Percentiles rank a stretch among this genome's conserved stretches.
phyloP scores from a whole-genome alignment of 2,888 invertebrate genomes.

The Fragum fragum region DNA sequence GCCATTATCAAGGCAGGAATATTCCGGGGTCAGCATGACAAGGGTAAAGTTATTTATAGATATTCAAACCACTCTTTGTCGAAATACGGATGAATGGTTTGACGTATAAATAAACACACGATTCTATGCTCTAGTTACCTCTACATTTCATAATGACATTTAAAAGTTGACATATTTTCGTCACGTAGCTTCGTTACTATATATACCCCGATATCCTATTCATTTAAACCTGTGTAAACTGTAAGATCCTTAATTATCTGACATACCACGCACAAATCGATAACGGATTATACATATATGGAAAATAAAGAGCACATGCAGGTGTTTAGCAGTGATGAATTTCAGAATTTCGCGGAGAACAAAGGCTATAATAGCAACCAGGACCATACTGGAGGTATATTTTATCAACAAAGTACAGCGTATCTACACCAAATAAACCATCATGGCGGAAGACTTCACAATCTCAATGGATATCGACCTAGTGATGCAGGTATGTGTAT shows the following conservation, averaged over 20 bases:
- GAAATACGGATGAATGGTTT: background rate
- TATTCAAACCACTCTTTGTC: too few relatives aligned
- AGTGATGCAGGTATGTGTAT: background rate
- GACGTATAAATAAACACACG: background rate
- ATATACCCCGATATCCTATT: background rate
- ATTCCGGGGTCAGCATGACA: too few relatives aligned
- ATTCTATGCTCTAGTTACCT: background rate
- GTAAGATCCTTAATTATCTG: background rate
- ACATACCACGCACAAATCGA: background rate
- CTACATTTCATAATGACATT: background rate
- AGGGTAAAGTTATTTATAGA: too few relatives aligned
- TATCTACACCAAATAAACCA: conserved; percentile 1
- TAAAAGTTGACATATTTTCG: background rate
- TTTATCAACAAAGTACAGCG: background rate
- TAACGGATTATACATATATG: background rate
- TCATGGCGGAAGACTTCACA: background rate
- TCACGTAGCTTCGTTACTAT: background rate
- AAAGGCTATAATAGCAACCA: background rate
- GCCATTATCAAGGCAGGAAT: too few relatives aligned
- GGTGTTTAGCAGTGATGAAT: background rate
- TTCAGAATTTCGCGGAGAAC: background rate
- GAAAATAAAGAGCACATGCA: background rate
- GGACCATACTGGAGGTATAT: background rate
- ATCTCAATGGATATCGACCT: background rate
- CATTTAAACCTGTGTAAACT: background rate